Base-by-base conservation (phyloP, 2,113 vertebrate species). In the Chionis minor region DNA sequence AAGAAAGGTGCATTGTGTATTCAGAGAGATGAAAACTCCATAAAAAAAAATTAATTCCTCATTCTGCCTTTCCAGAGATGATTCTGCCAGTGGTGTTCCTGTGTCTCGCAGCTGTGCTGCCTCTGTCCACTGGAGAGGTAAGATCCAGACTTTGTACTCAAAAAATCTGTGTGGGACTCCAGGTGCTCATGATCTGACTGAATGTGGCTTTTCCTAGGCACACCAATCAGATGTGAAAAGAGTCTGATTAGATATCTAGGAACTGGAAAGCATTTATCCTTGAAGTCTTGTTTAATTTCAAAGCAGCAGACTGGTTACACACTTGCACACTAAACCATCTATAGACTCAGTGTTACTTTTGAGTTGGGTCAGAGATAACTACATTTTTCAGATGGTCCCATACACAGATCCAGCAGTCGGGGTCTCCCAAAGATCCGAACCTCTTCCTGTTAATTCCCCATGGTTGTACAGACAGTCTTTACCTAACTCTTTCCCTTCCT, bases 1-100 rank as follows among this genome's bases (percentile, higher is more conserved):
- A 4, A 42, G 4, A 66, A 71, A 40, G 5, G 8, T 35, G 7
- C 6, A 35, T 35, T 45, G 26, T 18, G 4, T 62, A 47, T 66
- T 87, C 26, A 58, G 15, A 87, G 13, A 82, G 81, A 72, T 28
- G 2, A 80, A 81, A 82, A 21, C 5, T 56, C 12, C 0, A 0
- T 24, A 12, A 71, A 94, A 90, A 62, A 16, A 8, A 55, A 45
- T 11, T 38, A 80, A 67, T 72, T 63, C 8, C 6, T 78, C 27
- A 12, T 77, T 84, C 20, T 93, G 23, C 32, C 3, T 8, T 86
- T 96, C 70, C 94, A 97, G 83, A 87, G 71, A 96, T 97, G 96
- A 63, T 96, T 63, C 40, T 97, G n/a, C 26, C 58, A 4, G 22
- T 51, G 17, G 3, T 86, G 27, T 21, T 90, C 56, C 67, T 97